These are phyloP conservation scores for Parapristionchus giblindavisi DNA, from an alignment of 2,888 invertebrate species.

Conservation along the genomic window DNA sequence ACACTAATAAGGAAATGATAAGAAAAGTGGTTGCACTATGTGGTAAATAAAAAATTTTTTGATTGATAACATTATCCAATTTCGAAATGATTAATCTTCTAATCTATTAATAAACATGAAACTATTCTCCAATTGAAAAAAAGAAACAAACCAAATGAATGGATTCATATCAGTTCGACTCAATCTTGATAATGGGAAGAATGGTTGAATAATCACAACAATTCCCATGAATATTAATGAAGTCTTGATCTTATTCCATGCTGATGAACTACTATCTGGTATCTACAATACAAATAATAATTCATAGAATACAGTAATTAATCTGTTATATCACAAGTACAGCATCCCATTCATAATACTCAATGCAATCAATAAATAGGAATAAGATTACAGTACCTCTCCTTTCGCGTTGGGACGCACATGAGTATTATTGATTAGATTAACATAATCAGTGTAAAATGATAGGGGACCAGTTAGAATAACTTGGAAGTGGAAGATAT, in stretches of 20 bases:
- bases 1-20: not conserved
- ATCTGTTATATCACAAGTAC: too few species aligned
- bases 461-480: slow-evolving; percentile 90
- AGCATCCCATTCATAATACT: too few species aligned
- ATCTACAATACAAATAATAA: too few species aligned
- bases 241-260: slow-evolving; percentile 46
- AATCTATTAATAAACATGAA: too few species aligned
- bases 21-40: not conserved
- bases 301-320: too few species aligned
- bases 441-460: slow-evolving; percentile 90
- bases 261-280: slow-evolving; percentile 43
- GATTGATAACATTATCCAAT: not conserved
- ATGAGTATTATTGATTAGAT: slow-evolving; percentile 84
- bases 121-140: not conserved
- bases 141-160: not conserved
- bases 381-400: slow-evolving; percentile 21
- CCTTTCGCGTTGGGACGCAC: slow-evolving; percentile 49
- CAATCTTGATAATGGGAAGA: slow-evolving; percentile 19
- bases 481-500: slow-evolving; percentile 82
- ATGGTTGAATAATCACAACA: slow-evolving; percentile 42
- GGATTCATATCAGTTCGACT: not conserved
- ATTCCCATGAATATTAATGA: slow-evolving; percentile 47
- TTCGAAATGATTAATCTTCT: not conserved
- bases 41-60: not conserved
- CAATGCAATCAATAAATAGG: too few species aligned